phyloP scores from a whole-genome alignment of 1,140 invertebrate genomes.

The Bombus cullumanus region DNA sequence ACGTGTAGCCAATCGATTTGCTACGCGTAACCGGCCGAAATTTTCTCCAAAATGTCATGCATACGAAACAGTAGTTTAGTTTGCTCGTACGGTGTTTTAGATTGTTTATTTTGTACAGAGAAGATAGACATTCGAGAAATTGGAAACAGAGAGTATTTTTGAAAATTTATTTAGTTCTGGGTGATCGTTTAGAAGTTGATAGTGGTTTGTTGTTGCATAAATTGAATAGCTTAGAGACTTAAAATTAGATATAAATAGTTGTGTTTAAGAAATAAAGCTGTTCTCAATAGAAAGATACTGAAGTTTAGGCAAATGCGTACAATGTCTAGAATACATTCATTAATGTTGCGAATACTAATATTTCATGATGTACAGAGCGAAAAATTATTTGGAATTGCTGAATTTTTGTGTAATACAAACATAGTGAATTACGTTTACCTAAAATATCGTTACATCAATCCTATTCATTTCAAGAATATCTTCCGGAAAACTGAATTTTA shows the following conservation, averaged over 20 bases:
- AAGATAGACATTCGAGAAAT: constrained; percentile 21
- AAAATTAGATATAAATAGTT: neutral
- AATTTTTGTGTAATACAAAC: neutral
- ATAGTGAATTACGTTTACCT: neutral
- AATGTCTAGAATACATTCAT: neutral
- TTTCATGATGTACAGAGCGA: no score
- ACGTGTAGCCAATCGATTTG: constrained; percentile 21
- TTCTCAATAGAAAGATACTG: neutral
- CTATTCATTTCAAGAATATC: neutral
- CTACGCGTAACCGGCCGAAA: constrained; percentile 43
- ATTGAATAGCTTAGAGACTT: neutral
- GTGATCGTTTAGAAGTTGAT: neutral
- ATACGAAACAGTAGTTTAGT: constrained; percentile 45
- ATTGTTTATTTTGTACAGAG: constrained; percentile 9
- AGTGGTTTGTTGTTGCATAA: neutral
- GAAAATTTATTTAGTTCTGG: neutral
- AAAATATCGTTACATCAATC: neutral
- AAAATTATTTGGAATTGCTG: neutral
- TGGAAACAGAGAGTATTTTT: constrained; percentile 24
- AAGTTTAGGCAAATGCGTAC: neutral
- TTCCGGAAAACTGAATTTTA: constrained; percentile 28
- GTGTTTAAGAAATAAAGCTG: neutral
- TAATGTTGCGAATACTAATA: no score
- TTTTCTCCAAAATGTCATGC: constrained; percentile 48
- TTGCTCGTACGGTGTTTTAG: no score